Base-by-base conservation (phyloP, 2,888 invertebrate genomes). In the Lissonota sp. region DNA sequence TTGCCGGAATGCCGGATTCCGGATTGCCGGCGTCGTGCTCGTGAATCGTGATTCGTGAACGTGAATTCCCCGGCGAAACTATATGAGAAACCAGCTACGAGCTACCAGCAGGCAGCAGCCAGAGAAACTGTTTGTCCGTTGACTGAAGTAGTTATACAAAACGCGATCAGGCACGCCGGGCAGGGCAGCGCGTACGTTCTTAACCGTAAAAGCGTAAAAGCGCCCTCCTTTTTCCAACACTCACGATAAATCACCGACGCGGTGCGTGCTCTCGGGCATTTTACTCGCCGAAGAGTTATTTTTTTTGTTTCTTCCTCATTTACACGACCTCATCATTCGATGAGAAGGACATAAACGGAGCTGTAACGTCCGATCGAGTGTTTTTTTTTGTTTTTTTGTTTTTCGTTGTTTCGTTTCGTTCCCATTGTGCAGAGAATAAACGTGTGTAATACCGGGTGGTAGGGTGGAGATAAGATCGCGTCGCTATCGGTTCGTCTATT, bases 91-190 rank as follows among this genome's bases (percentile, higher is more conserved):
- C n/a, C n/a, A n/a, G n/a, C n/a, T n/a, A n/a, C n/a, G n/a, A n/a
- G n/a, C n/a, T n/a, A n/a, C n/a, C n/a, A n/a, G n/a, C n/a, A n/a
- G n/a, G n/a, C n/a, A n/a, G n/a, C n/a, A n/a, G n/a, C n/a, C n/a
- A 49, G 80, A 58, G 72, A 64, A 49, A 57, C 60, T 12, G 84
- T 83, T 85, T 82, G 82, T 86, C 85, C 84, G 83, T 87, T 87
- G 87, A 86, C 81, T 72, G 82, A 74, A 81, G 80, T 82, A 84
- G 84, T 81, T 80, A 75, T 58, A 74, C 78, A 72, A 79, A 67
- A 44, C 62, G 73, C 62, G 73, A 26, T 26, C n/a, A 67, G 81
- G 39, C 70, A 60, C 69, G 69, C 73, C 70, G 26, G 74, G 78
- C 49, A 66, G 26, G 74, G 78, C 49, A 66, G 73, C 55, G 78